Conservation (phyloP, 2,888 invertebrate genomes). For the Ophion slaviceki region DNA sequence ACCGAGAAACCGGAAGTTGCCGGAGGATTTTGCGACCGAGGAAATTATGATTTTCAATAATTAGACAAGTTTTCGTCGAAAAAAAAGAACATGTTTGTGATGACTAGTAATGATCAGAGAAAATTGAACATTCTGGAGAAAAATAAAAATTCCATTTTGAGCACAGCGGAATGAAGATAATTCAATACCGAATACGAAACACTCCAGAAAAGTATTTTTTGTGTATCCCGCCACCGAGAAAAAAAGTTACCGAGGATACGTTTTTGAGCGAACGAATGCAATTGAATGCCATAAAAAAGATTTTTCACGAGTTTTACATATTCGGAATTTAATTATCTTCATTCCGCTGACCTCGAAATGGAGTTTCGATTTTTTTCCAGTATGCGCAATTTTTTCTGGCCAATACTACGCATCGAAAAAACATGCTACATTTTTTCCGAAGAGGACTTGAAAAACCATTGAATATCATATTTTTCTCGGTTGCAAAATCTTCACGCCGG, state of each 20-base stretch:
- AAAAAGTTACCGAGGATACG: not conserved
- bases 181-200: not conserved
- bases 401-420: no score
- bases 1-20: conserved; percentile 38
- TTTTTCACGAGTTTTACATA: not conserved
- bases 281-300: not conserved
- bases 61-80: not conserved
- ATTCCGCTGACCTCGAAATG: no score
- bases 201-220: not conserved
- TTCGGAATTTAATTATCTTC: not conserved
- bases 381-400: no score
- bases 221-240: not conserved
- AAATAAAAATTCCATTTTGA: no score
- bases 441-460: no score
- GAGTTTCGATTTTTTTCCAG: no score
- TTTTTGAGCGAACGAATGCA: no score
- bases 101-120: no score
- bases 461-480: no score
- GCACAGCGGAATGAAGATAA: not conserved
- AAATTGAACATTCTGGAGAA: no score
- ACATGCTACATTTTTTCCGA: no score
- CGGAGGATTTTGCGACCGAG: not conserved
- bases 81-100: not conserved
- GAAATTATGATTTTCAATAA: conserved; percentile 20
- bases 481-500: no score